phyloP scores from a whole-genome alignment of 2,888 invertebrate species.

The Hartigia nigra region DNA sequence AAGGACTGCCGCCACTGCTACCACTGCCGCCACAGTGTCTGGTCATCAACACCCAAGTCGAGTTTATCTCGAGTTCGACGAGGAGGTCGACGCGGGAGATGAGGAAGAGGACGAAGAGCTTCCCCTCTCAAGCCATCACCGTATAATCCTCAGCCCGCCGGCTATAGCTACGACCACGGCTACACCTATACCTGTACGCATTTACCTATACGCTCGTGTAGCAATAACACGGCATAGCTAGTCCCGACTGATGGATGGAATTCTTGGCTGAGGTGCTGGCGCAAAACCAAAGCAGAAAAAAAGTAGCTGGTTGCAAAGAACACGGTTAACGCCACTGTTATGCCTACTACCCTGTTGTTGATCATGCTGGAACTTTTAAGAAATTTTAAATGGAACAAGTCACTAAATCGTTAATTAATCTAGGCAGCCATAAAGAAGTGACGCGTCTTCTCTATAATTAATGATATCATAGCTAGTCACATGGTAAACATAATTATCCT shows the following conservation, averaged over 20 bases:
- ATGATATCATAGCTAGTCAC: background rate
- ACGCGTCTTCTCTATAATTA: background rate
- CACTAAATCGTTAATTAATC: background rate
- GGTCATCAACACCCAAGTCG: constrained; percentile 56
- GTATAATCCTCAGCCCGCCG: constrained; percentile 21
- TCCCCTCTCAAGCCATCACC: constrained; percentile 24
- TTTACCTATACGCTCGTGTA: constrained; percentile 34
- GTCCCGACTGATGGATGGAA: constrained; percentile 51
- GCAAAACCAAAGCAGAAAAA: constrained; percentile 50
- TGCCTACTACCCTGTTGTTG: constrained; percentile 1
- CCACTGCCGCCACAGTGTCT: constrained; percentile 56
- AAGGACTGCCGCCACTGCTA: constrained; percentile 39
- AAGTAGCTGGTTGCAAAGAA: constrained; percentile 36
- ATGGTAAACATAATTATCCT: no score
- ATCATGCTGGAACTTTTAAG: background rate
- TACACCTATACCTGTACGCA: constrained; percentile 38
- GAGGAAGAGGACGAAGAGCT: constrained; percentile 27
- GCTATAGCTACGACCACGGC: constrained; percentile 28
- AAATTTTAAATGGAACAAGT: background rate
- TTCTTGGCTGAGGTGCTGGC: constrained; percentile 42
- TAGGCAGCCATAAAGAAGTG: background rate
- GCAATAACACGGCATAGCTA: constrained; percentile 37
- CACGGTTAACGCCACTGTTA: background rate
- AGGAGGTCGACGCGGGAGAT: constrained; percentile 13
- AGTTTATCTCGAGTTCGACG: constrained; percentile 20